Evolutionary conservation across 2,888 invertebrate genomes (phyloP), one percentile per base, ranked within the genome.

Genomic region (Patella pellucida): DNA sequence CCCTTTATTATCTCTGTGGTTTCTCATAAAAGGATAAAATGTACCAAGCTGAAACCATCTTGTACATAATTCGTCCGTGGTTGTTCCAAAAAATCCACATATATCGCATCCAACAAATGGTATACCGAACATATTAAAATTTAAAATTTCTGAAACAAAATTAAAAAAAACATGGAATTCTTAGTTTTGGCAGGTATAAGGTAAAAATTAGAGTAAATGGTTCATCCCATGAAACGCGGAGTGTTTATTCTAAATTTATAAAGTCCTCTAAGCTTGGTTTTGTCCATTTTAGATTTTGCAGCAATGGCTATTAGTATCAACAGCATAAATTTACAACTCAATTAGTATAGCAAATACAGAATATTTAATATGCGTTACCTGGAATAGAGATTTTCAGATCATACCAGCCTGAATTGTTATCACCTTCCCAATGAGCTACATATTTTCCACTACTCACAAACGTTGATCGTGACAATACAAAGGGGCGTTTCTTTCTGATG

Each of bases 401-500:
- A 1, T 83, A 76, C 87, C 88, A 89, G 3, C 74, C 81, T 9
- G 93, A 92, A 68, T 91, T 86, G 52, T 94, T 91, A 76, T 93
- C 92, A 2, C 90, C 88, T 19, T 90, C 83, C 88, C 89, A 89
- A 78, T 89, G 88, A 11, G 86, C 95, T 1, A 94, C 93, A 89
- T 93, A 95, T 82, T 92, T 92, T 0, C 95, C 95, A 69, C 93
- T 93, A 0, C 96, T 96, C 56, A 94, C 93, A 91, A 94, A 96
- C 3, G 95, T 94, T 0, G 96, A 94, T 27, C 96, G 93, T 0
- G 95, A 94, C 82, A 96, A 94, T 79, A 96, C 93, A 54, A 89
- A 82, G 1, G 87, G 86, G 23, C 88, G 77, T 69, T 86, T 83
- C 0, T 72, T 70, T 1, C 83, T 82, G 41, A 76, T 54, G 2